A percentile compares a stretch with the other conserved stretches of the same genome.
phyloP scores from a whole-genome alignment of 2,797 vertebrate species.

The Ceyx erithaca region DNA sequence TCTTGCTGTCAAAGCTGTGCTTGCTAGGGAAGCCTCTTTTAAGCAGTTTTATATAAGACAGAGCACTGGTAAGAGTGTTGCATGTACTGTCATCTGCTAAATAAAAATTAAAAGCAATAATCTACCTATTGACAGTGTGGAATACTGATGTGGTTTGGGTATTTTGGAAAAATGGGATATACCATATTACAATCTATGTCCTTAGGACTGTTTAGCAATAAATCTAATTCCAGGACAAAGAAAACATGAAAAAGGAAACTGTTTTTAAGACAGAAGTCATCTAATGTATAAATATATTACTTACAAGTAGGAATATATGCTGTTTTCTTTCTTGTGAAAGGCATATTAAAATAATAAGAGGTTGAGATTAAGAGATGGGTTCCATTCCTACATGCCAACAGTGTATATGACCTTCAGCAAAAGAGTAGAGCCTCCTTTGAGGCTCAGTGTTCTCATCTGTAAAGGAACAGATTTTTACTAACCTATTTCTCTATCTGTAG shows the following conservation, averaged over 20 bases:
- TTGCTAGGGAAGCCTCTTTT: background rate
- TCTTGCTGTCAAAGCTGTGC: background rate
- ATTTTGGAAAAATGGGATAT: background rate
- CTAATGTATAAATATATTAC: background rate
- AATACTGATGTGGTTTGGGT: background rate
- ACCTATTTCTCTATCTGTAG: background rate
- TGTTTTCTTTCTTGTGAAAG: background rate
- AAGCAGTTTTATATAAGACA: background rate
- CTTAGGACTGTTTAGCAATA: background rate
- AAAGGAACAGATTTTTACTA: constrained; percentile 8
- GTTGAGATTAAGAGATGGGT: background rate
- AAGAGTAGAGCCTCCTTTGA: constrained; percentile 9
- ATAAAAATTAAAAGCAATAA: background rate
- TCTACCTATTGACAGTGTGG: background rate
- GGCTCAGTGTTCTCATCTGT: background rate
- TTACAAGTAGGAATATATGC: background rate
- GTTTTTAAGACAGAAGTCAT: background rate
- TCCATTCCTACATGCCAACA: background rate
- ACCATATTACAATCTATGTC: background rate
- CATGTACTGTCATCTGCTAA: background rate
- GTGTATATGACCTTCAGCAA: background rate
- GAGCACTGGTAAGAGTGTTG: background rate
- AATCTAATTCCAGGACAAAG: background rate
- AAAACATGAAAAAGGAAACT: background rate
- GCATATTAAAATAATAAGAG: background rate